A percentile compares a stretch with the other conserved stretches of the same genome.
These are phyloP conservation scores for Bos javanicus DNA, from an alignment of 2,113 vertebrate genomes.

Conservation along the genomic window DNA sequence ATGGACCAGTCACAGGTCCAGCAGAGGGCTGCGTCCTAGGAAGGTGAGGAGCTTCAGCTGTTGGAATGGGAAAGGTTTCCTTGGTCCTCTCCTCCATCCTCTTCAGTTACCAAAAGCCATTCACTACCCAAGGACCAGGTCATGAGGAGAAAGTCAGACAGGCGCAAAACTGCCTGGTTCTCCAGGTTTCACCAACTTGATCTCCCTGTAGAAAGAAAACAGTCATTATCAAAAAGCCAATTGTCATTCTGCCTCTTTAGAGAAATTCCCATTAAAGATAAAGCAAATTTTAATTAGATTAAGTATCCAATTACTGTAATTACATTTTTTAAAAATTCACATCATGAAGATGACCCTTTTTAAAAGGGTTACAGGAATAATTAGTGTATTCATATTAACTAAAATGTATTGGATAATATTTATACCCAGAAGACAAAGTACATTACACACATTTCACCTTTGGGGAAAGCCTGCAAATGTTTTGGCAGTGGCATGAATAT, in stretches of 20 bases:
- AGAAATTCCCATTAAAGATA: slow-evolving; percentile 89
- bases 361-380: slow-evolving; percentile 88
- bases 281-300: slow-evolving; percentile 91
- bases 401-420: slow-evolving; percentile 90
- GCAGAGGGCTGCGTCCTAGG: not conserved
- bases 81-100: not conserved
- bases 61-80: not conserved
- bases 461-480: slow-evolving; percentile 86
- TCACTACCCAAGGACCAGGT: not conserved
- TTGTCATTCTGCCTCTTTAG: slow-evolving; percentile 87
- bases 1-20: not conserved
- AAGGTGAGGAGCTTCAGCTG: not conserved
- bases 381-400: slow-evolving; percentile 90
- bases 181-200: slow-evolving; percentile 73
- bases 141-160: not conserved
- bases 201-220: slow-evolving; percentile 81
- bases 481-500: slow-evolving; percentile 88
- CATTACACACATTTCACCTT: slow-evolving; percentile 88
- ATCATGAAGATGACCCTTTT: slow-evolving; percentile 89
- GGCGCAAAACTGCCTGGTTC: slow-evolving; percentile 21
- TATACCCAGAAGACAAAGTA: slow-evolving; percentile 88
- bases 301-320: slow-evolving; percentile 92
- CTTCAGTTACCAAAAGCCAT: not conserved
- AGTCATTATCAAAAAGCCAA: slow-evolving; percentile 87
- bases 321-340: slow-evolving; percentile 87